A percentile compares a stretch with the other conserved stretches of the same genome.
Conservation (phyloP, 64 coral and sea anemone species). For the Montipora capricornis region DNA sequence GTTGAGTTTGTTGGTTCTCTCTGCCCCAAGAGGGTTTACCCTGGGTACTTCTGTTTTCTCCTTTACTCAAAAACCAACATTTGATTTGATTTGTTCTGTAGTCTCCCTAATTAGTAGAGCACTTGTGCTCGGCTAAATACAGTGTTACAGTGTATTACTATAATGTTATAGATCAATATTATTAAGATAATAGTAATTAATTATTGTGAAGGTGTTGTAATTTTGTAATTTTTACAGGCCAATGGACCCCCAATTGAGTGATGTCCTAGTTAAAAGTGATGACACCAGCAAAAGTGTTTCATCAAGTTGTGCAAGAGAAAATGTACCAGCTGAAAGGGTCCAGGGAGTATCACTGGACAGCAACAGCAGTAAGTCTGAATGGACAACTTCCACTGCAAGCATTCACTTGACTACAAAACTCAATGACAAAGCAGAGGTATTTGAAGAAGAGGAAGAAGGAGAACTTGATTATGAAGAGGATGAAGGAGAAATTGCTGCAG, state of each 20-base stretch:
- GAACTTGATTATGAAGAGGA: conserved; percentile 82
- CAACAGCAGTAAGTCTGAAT: conserved; percentile 1
- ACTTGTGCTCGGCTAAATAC: too few species aligned
- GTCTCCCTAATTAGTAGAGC: too few species aligned
- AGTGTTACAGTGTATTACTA: too few species aligned
- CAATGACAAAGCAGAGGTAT: conserved; percentile 47
- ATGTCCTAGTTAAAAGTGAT: conserved; percentile 2
- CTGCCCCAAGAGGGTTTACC: too few species aligned
- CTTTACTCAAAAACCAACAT: too few species aligned
- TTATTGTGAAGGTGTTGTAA: neutral
- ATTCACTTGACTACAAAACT: conserved; percentile 47
- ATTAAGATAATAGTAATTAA: too few species aligned
- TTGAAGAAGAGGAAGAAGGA: conserved; percentile 78
- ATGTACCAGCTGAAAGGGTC: neutral
- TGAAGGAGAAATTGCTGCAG: conserved; percentile 61
- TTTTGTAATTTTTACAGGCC: neutral
- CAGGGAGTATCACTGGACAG: conserved; percentile 1
- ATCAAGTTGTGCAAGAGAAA: neutral
- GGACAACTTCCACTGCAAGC: conserved; percentile 39
- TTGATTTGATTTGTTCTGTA: too few species aligned
- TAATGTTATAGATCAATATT: too few species aligned
- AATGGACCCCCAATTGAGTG: conserved; percentile 21
- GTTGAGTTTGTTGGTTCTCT: too few species aligned
- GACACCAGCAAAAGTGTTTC: neutral
- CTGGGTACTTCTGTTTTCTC: too few species aligned